A percentile compares a stretch with the other conserved stretches of the same genome.
Evolutionary conservation across 2,113 vertebrate genomes (phyloP).

Genomic region (Glareola pratincola): DNA sequence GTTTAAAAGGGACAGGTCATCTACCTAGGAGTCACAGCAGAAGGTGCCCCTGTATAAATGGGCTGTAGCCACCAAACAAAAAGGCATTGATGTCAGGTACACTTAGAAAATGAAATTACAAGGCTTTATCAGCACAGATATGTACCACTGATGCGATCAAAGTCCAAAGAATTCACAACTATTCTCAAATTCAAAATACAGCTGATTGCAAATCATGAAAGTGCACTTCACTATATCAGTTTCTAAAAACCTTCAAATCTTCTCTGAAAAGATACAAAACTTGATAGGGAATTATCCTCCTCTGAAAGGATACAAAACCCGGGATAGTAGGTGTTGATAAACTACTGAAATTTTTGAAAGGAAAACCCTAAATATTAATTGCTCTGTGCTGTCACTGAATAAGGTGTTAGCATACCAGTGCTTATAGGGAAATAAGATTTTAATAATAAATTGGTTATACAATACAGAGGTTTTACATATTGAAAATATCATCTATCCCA

Average conservation of each 20-base stretch:
- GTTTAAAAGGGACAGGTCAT: background rate
- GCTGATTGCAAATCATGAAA: background rate
- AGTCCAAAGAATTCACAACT: background rate
- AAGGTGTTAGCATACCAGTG: background rate
- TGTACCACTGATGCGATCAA: background rate
- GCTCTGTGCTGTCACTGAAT: constrained; percentile 12
- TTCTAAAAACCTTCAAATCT: background rate
- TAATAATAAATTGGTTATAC: background rate
- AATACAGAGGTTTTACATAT: background rate
- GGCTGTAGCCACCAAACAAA: background rate
- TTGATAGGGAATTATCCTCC: background rate
- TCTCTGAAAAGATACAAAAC: background rate
- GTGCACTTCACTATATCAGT: background rate
- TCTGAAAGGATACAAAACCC: background rate
- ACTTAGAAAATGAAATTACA: background rate
- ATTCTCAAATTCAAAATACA: background rate
- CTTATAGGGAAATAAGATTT: background rate
- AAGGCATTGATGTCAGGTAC: background rate
- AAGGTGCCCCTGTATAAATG: background rate
- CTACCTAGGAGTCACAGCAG: background rate
- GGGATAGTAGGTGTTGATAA: background rate
- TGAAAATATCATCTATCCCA: constrained; percentile 40
- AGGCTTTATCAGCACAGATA: background rate
- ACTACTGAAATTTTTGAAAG: background rate
- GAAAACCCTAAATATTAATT: constrained; percentile 16